These are phyloP conservation scores for Bos indicus DNA, from an alignment of 2,113 vertebrate species.

Conservation along the genomic window DNA sequence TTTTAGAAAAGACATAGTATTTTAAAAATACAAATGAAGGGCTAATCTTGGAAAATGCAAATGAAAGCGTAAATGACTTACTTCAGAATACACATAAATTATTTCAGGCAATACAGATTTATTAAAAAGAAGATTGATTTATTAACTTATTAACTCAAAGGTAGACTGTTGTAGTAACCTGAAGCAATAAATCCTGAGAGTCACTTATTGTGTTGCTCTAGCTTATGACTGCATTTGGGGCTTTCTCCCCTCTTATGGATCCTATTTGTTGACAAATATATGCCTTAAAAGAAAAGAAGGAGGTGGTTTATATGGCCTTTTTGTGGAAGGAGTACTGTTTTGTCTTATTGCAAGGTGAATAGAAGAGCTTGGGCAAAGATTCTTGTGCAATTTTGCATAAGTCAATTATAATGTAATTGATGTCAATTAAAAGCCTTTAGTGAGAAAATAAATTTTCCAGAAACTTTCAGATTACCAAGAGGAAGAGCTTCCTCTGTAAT, in stretches of 20 bases:
- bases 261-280: background rate
- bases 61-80: background rate
- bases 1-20: background rate
- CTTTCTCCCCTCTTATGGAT: background rate
- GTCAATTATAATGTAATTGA: background rate
- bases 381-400: background rate
- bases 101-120: background rate
- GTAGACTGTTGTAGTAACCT: background rate
- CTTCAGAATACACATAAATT: background rate
- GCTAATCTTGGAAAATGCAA: background rate
- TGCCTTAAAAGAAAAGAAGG: background rate
- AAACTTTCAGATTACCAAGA: background rate
- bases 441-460: background rate
- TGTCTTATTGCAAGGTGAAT: background rate
- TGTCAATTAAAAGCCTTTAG: background rate
- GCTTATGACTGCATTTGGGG: background rate
- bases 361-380: background rate
- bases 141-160: background rate
- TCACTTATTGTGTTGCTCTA: background rate
- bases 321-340: background rate
- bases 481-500: background rate
- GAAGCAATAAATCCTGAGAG: background rate
- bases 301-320: background rate
- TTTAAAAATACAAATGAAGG: conserved; percentile 30
- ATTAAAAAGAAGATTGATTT: background rate